Conservation (phyloP, 2,797 vertebrate species). For the Gymnopithys bicolor region DNA sequence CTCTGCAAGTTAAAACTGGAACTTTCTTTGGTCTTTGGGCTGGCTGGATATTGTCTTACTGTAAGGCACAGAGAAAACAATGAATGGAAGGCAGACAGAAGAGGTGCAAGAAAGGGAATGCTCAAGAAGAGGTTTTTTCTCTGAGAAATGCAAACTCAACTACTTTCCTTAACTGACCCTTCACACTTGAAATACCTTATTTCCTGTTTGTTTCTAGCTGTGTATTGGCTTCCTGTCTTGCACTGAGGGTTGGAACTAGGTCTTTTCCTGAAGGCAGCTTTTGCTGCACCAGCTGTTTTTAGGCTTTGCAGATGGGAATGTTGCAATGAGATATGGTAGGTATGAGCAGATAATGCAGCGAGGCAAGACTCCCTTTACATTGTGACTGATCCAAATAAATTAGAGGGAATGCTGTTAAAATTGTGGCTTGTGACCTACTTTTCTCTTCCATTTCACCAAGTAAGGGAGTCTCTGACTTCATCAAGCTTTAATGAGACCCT, state of each 20-base stretch:
- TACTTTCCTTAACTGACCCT: background rate
- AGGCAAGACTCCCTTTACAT: background rate
- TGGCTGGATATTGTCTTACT: background rate
- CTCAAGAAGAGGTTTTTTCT: background rate
- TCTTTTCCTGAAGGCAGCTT: background rate
- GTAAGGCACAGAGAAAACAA: background rate
- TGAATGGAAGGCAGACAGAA: background rate
- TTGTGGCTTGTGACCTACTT: constrained; percentile 36
- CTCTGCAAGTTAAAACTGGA: background rate
- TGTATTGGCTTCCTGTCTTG: background rate
- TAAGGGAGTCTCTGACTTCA: constrained; percentile 3
- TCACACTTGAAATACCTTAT: background rate
- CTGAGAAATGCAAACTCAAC: background rate
- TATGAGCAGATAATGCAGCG: background rate
- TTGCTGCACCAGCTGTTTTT: background rate
- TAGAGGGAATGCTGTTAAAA: constrained; percentile 42
- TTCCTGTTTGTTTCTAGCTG: background rate
- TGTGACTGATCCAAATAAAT: constrained; percentile 43
- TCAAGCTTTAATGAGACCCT: constrained; percentile 60
- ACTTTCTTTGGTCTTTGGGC: background rate
- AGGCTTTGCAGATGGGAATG: background rate
- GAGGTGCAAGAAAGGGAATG: background rate
- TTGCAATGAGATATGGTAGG: background rate
- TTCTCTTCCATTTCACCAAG: constrained; percentile 14
- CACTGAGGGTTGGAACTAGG: background rate